Percentiles rank a stretch among this genome's conserved stretches.
These are phyloP conservation scores for Bovichtus diacanthus DNA, from an alignment of 2,797 vertebrate genomes.

Conservation along the genomic window DNA sequence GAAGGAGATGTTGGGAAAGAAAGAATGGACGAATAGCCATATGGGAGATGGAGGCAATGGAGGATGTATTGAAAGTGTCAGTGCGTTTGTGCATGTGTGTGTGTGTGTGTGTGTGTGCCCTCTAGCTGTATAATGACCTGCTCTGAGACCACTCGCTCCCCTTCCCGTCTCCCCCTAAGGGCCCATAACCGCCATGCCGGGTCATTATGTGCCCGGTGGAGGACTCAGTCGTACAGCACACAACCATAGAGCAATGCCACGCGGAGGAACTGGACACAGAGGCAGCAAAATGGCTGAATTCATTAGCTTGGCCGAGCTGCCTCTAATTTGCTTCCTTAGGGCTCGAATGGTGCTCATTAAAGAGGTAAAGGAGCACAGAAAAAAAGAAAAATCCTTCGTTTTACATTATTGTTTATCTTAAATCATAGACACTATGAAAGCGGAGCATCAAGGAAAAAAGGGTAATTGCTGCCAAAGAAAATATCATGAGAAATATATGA, in stretches of 20 bases:
- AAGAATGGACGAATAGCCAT: slow-evolving; percentile 72
- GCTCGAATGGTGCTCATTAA: slow-evolving; percentile 80
- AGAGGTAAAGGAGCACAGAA: slow-evolving; percentile 50
- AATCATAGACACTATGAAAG: slow-evolving; percentile 65
- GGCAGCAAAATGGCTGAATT: slow-evolving; percentile 83
- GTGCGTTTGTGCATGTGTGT: slow-evolving; percentile 57
- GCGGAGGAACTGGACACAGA: slow-evolving; percentile 70
- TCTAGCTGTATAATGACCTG: slow-evolving; percentile 84
- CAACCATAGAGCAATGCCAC: slow-evolving; percentile 58
- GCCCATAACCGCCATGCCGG: slow-evolving; percentile 83
- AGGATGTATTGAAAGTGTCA: slow-evolving; percentile 77
- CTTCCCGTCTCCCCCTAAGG: slow-evolving; percentile 80
- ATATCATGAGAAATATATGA: slow-evolving; percentile 48
- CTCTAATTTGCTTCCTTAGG: slow-evolving; percentile 81
- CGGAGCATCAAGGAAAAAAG: slow-evolving; percentile 58
- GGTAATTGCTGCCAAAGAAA: slow-evolving; percentile 75
- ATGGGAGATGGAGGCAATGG: slow-evolving; percentile 76
- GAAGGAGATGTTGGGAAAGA: slow-evolving; percentile 69
- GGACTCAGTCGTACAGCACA: slow-evolving; percentile 79
- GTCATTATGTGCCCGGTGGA: slow-evolving; percentile 87
- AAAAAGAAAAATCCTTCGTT: slow-evolving; percentile 32
- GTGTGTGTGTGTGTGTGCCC: slow-evolving; percentile 68
- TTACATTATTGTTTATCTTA: slow-evolving; percentile 78
- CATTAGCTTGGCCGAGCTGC: slow-evolving; percentile 72
- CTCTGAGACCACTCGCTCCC: slow-evolving; percentile 80